Base-by-base conservation (phyloP, 1,140 invertebrate species). In the silkworm (Bombyx mori) region DNA sequence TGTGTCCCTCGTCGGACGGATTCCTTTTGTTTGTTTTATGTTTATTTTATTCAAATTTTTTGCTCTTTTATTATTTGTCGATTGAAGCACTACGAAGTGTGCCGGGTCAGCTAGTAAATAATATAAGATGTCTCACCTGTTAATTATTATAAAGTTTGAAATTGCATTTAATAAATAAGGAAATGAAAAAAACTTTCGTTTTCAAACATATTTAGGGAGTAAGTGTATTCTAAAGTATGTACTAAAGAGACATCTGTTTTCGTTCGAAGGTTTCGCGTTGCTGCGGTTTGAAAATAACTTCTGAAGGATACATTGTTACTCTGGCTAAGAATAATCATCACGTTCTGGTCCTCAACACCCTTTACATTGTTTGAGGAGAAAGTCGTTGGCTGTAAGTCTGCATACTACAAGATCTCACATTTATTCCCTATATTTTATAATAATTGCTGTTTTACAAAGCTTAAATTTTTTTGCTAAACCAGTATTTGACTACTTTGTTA, bases 281-380 rank as follows among this genome's bases (percentile, higher is more conserved):
- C 90, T 98, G 97, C 84, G 97, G 97, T 52, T 90, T 99, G 70
- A 98, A 98, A 89, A 97, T 99, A 68, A 98, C 97, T 49, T 96
- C 95, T 6, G 96, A 98, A 89, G 97, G 97, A 56, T 97, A 97
- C 88, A 94, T 99, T 63, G 96, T 99, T 66, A 99, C 97, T 55
- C 89, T 99, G 82, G 97, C 97, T 74, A 98, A 99, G 90, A 99
- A 98, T 90, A 99, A 99, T 90, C 97, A 99, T 89, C 96, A 98
- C 88, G 97, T 99, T 69, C 92, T 99, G 80, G 95, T 99, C 72
- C 91, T 99, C 73, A 97, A 98, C 90, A 98, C 96, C 48, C 92
- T 98, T 70, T 97, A 97, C 90, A 96, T 98, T 90, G 91, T 94
- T 83, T 95, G 92, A 93, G 82, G 84, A 73, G 73, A 65, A 72